Evolutionary conservation across 2,113 vertebrate species (phyloP).

Genomic region (Sebastes schlegelii): DNA sequence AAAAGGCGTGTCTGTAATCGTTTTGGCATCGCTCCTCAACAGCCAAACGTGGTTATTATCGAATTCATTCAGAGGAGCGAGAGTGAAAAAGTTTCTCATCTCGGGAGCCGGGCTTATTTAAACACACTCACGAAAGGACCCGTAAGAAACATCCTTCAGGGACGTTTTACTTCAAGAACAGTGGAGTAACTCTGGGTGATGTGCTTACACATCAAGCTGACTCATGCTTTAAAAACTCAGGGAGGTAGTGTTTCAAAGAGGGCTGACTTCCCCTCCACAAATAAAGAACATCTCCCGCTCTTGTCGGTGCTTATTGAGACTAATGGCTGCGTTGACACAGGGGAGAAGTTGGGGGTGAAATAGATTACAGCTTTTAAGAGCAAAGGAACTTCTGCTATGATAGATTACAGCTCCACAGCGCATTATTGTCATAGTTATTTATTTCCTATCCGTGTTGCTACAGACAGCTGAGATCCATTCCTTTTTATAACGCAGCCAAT

Average conservation of each 20-base stretch:
- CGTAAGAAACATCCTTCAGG: conserved; percentile 1
- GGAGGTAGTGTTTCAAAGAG: conserved; percentile 20
- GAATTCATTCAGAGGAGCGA: conserved; percentile 8
- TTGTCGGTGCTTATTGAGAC: conserved; percentile 74
- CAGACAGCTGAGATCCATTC: conserved; percentile 34
- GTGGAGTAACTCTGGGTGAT: neutral
- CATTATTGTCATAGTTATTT: conserved; percentile 72
- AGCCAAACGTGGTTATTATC: conserved; percentile 2
- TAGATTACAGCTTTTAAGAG: conserved; percentile 69
- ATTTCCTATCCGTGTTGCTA: conserved; percentile 47
- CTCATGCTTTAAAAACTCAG: conserved; percentile 48
- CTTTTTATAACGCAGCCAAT: conserved; percentile 24
- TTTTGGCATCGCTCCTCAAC: neutral
- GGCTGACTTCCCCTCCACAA: conserved; percentile 25
- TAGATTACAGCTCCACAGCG: conserved; percentile 55
- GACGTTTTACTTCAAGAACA: conserved; percentile 24
- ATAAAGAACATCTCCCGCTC: conserved; percentile 58
- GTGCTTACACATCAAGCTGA: conserved; percentile 42
- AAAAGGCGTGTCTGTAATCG: conserved; percentile 15
- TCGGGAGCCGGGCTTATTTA: conserved; percentile 17
- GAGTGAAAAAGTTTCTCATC: conserved; percentile 22
- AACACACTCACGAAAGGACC: conserved; percentile 12
- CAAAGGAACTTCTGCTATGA: conserved; percentile 58
- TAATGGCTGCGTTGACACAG: conserved; percentile 65
- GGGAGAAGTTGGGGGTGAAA: conserved; percentile 62